Evolutionary conservation across 1,140 invertebrate genomes (phyloP).

Genomic region (Cephus cinctus): DNA sequence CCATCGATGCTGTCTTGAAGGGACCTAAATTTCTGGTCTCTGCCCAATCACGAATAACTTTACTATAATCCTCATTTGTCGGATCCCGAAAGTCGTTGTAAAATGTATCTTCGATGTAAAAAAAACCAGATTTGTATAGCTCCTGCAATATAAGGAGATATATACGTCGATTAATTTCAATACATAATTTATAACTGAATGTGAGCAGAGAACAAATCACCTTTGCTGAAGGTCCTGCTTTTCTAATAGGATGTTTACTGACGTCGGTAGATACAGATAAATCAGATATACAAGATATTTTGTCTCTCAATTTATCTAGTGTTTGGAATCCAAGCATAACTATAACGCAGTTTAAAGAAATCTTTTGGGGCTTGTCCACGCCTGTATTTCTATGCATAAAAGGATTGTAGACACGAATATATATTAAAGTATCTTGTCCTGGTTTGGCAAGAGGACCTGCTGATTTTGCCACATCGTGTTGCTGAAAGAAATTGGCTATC

Average conservation of each 20-base stretch:
- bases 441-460: constrained; percentile 6
- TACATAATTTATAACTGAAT: constrained; percentile 5
- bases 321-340: constrained; percentile 63
- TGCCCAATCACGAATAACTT: constrained; percentile 67
- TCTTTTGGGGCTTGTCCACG: not conserved
- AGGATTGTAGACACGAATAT: constrained; percentile 51
- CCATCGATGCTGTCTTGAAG: constrained; percentile 63
- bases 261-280: constrained; percentile 62
- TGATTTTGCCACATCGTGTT: constrained; percentile 3
- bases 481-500: constrained; percentile 15
- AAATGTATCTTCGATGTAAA: constrained; percentile 78
- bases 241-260: constrained; percentile 58
- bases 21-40: constrained; percentile 53
- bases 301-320: constrained; percentile 65
- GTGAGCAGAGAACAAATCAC: constrained; percentile 34
- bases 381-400: constrained; percentile 29
- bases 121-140: constrained; percentile 70
- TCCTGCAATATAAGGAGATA: constrained; percentile 54
- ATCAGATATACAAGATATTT: constrained; percentile 69
- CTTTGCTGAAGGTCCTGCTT: constrained; percentile 50
- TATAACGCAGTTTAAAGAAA: constrained; percentile 53
- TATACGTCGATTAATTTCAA: constrained; percentile 2
- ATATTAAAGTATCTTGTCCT: constrained; percentile 45
- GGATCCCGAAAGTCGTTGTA: constrained; percentile 70
- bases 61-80: constrained; percentile 65